Base-by-base conservation (phyloP, 2,888 invertebrate species). In the Polydrusus tereticollis region DNA sequence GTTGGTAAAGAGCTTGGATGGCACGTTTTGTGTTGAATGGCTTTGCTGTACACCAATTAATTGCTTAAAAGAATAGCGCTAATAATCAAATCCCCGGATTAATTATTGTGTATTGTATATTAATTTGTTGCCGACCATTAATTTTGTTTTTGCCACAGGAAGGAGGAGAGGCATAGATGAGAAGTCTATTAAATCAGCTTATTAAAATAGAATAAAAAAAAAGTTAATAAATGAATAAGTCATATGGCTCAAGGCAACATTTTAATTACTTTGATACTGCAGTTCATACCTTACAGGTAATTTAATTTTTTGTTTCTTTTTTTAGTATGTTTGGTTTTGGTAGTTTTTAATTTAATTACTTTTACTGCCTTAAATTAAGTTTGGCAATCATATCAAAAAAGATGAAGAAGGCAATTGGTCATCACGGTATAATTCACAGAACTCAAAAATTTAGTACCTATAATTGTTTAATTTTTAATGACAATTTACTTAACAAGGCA, bases 41-140 rank as follows among this genome's bases (percentile, higher is more conserved):
- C 20, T 59, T 21, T 14, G 7, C 26, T 59, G 26, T 41, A 2
- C 14, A 59, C 16, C 59, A 59, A 59, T 59, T 41, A 59, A 43
- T 43, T 43, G 59, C 41, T 6, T 43, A n/a, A 58, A 58, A 20
- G 38, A 58, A 36, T 21, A 18, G 29, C 50, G 47, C 55, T 65
- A 52, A 55, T 55, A 20, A 65, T 55, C 29, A 23, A 38, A 21
- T 41, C 41, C 55, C 10, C 18, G 29, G 18, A 66, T 66, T 66
- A 66, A 66, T 66, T 58, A 58, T 57, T 66, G 10, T 43, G 14
- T 58, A 45, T 16, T 66, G 10, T 43, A 18, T 58, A 45, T 16
- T 55, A 66, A 58, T 66, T 66, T 45, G 41, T 45, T 45, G 43
- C 18, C 29, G 45, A 43, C 58, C 33, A 33, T 12, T 23, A 65